Conservation (phyloP, 2,888 invertebrate genomes). For the Synergus japonicus region DNA sequence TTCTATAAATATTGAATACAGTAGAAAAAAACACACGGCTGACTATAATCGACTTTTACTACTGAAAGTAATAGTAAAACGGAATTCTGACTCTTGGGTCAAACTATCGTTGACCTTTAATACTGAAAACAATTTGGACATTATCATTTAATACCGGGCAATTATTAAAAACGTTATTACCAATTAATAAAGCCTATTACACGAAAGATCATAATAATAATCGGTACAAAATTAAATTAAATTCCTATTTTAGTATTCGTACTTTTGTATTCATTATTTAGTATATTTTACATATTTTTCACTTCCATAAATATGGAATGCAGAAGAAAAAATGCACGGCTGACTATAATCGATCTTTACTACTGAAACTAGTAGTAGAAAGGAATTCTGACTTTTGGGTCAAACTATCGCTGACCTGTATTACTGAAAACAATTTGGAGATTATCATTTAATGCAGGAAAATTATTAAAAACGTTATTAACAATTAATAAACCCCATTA, state of each 20-base stretch:
- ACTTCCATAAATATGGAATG: too few species aligned
- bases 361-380: background rate
- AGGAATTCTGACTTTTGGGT: background rate
- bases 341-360: background rate
- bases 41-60: background rate
- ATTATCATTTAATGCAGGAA: background rate
- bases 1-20: too few species aligned
- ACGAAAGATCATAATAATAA: constrained; percentile 69
- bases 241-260: background rate
- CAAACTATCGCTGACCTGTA: background rate
- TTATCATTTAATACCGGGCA: background rate
- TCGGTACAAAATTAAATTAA: constrained; percentile 80
- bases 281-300: too few species aligned
- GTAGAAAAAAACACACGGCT: background rate
- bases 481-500: background rate
- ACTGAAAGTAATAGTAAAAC: background rate
- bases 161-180: background rate
- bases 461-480: background rate
- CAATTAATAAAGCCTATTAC: background rate
- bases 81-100: background rate
- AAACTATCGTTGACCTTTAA: background rate
- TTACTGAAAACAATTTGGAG: background rate
- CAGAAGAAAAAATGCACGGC: too few species aligned
- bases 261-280: background rate
- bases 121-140: background rate